These are phyloP conservation scores for Chrysomela aeneicollis DNA, from an alignment of 2,888 invertebrate species.

Conservation along the genomic window DNA sequence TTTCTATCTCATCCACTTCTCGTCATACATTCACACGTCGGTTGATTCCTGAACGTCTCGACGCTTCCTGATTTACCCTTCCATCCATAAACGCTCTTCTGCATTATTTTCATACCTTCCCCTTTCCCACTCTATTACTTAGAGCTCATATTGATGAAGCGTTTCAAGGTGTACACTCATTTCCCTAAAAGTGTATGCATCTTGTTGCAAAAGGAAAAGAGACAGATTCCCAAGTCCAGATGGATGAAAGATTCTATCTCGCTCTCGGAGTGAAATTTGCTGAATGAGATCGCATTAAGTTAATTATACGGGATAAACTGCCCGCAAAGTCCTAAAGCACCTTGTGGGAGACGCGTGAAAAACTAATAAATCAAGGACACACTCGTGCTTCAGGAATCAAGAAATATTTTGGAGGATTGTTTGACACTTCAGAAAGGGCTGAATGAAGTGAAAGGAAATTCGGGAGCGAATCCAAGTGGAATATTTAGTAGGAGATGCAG, in stretches of 20 bases:
- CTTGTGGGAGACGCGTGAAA: too few relatives aligned
- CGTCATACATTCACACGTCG: background rate
- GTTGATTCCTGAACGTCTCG: background rate
- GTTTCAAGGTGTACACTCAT: conserved; percentile 1
- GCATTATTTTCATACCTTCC: background rate
- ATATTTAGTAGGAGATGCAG: too few relatives aligned
- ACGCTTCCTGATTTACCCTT: background rate
- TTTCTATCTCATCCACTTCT: background rate
- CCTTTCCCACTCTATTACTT: background rate
- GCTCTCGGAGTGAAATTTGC: too few relatives aligned
- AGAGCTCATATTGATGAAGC: background rate
- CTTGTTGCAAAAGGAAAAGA: background rate
- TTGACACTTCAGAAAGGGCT: too few relatives aligned
- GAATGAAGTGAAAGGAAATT: too few relatives aligned
- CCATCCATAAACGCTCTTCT: background rate
- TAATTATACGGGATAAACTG: too few relatives aligned
- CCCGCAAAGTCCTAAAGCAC: too few relatives aligned
- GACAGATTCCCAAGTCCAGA: background rate
- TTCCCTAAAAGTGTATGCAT: background rate
- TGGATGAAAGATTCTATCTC: background rate
- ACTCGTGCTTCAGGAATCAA: too few relatives aligned
- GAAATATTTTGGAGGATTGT: too few relatives aligned
- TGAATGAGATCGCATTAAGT: too few relatives aligned
- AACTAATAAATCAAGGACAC: too few relatives aligned
- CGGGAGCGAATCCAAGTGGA: too few relatives aligned